A percentile compares a stretch with the other conserved stretches of the same genome.
Conservation (phyloP, 1,140 invertebrate species). For the Aphis gossypii region DNA sequence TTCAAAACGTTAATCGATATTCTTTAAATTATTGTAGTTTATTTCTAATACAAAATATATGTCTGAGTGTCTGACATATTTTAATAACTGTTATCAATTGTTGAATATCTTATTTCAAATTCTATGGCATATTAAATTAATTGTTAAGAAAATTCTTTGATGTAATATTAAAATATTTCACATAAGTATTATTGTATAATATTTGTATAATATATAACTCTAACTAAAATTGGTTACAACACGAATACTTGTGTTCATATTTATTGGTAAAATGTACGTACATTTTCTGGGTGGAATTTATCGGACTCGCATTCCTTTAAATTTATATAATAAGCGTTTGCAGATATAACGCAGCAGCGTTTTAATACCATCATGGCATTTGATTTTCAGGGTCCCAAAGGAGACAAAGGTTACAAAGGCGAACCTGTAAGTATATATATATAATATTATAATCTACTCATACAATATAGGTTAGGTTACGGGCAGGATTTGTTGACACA, state of each 20-base stretch:
- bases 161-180: background rate
- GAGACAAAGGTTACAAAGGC: constrained; percentile 87
- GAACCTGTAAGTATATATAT: constrained; percentile 77
- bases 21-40: background rate
- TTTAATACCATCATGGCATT: constrained; percentile 16
- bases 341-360: background rate
- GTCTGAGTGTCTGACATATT: background rate
- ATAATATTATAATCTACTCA: background rate
- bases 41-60: background rate
- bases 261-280: background rate
- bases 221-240: background rate
- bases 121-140: background rate
- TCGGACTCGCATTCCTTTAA: background rate
- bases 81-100: background rate
- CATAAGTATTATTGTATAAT: too few relatives aligned
- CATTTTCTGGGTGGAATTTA: background rate
- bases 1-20: background rate
- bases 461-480: background rate
- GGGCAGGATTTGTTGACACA: background rate
- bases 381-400: constrained; percentile 76
- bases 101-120: background rate
- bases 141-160: background rate
- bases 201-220: too few relatives aligned
- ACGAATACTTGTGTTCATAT: background rate
- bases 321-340: background rate